These are phyloP conservation scores for Grus americana DNA, from an alignment of 2,113 vertebrate genomes.

Conservation along the genomic window DNA sequence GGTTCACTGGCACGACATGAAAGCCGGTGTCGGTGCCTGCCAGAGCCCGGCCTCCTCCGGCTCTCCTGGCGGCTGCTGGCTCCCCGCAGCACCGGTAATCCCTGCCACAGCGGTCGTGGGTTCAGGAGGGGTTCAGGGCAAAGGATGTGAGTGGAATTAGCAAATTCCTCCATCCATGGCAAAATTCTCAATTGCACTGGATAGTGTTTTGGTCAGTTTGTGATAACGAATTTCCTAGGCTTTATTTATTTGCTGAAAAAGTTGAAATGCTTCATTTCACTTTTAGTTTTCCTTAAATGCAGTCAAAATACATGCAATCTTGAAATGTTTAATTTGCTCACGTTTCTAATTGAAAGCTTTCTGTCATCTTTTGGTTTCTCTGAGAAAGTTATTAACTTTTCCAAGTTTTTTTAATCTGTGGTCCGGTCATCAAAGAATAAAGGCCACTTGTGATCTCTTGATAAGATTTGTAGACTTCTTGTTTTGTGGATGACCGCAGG, in stretches of 20 bases:
- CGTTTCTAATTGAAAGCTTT: background rate
- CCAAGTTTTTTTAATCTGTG: background rate
- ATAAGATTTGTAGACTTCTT: background rate
- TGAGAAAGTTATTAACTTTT: background rate
- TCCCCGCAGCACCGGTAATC: background rate
- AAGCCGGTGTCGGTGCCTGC: background rate
- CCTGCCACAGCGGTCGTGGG: background rate
- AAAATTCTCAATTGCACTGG: background rate
- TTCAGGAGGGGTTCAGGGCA: background rate
- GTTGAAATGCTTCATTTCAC: background rate
- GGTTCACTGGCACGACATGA: background rate
- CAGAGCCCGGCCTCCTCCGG: background rate
- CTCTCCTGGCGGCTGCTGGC: background rate
- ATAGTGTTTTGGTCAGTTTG: background rate
- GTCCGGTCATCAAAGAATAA: background rate
- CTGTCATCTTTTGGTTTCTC: background rate
- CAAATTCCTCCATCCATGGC: background rate
- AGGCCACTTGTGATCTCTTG: background rate
- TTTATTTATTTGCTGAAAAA: background rate
- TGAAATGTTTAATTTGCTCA: background rate
- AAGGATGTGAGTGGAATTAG: background rate
- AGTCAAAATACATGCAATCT: background rate
- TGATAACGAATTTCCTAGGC: background rate
- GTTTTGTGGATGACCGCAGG: background rate
- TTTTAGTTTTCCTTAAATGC: background rate